phyloP scores from a whole-genome alignment of 2,113 vertebrate genomes.

The Seriola quinqueradiata region DNA sequence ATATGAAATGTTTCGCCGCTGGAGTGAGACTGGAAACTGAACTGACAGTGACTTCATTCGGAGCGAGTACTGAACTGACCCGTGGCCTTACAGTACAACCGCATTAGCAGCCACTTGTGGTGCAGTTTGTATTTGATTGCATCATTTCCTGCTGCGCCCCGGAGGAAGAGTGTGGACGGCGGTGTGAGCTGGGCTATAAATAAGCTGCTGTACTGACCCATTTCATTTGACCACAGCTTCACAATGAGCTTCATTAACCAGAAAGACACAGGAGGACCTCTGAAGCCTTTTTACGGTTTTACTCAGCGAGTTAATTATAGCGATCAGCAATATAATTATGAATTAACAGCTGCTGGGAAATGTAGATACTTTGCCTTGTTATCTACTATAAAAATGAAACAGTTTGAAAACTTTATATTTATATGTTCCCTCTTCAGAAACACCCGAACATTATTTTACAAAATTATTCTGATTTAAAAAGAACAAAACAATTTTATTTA shows the following conservation, averaged over 20 bases:
- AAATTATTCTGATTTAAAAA: neutral
- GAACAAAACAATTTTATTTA: too few relatives aligned
- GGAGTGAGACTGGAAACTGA: conserved; percentile 7
- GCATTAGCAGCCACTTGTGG: conserved; percentile 50
- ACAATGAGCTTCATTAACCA: conserved; percentile 29
- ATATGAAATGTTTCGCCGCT: neutral
- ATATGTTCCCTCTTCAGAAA: neutral
- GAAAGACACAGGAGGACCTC: neutral
- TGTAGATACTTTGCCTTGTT: too few relatives aligned
- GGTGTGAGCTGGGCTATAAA: conserved; percentile 54
- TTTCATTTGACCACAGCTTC: conserved; percentile 38
- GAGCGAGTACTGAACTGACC: conserved; percentile 52
- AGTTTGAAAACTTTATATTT: too few relatives aligned
- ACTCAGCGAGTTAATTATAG: neutral
- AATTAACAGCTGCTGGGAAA: too few relatives aligned
- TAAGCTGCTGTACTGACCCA: conserved; percentile 53
- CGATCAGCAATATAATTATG: neutral
- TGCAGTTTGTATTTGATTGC: conserved; percentile 50
- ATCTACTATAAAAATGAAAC: too few relatives aligned
- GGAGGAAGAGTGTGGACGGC: conserved; percentile 32
- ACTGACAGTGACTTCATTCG: conserved; percentile 20
- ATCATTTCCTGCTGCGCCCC: conserved; percentile 41
- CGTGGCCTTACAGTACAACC: conserved; percentile 31
- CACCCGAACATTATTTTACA: neutral
- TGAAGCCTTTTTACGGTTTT: neutral